These are phyloP conservation scores for Aphis gossypii DNA, from an alignment of 1,140 invertebrate genomes.

Conservation along the genomic window DNA sequence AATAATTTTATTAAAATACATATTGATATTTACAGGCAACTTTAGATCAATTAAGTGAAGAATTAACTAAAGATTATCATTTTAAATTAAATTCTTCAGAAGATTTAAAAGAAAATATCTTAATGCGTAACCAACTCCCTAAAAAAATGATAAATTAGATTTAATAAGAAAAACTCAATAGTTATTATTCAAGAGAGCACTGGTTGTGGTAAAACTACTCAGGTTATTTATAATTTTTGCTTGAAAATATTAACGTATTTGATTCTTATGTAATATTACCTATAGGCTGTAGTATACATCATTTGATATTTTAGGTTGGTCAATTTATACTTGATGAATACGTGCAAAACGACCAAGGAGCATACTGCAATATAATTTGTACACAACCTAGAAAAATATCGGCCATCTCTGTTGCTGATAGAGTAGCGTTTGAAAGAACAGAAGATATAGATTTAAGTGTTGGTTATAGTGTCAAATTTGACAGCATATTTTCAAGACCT, in stretches of 20 bases:
- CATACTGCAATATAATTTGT: slow-evolving; percentile 86
- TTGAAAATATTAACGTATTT: neutral
- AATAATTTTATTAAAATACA: neutral
- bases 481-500: slow-evolving; percentile 85
- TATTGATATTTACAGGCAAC: slow-evolving; percentile 66
- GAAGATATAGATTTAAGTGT: slow-evolving; percentile 83
- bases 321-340: slow-evolving; percentile 97
- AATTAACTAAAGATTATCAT: slow-evolving; percentile 73
- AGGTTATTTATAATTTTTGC: slow-evolving; percentile 65
- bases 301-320: slow-evolving; percentile 73
- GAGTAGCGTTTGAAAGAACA: slow-evolving; percentile 85
- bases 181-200: slow-evolving; percentile 80
- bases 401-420: slow-evolving; percentile 91
- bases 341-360: slow-evolving; percentile 82
- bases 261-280: neutral
- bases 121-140: slow-evolving; percentile 79
- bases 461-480: slow-evolving; percentile 93
- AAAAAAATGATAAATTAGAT: slow-evolving; percentile 78
- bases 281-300: neutral
- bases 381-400: slow-evolving; percentile 95
- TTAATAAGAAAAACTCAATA: slow-evolving; percentile 77
- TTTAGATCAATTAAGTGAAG: slow-evolving; percentile 82
- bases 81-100: slow-evolving; percentile 72
- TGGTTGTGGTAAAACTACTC: slow-evolving; percentile 90
- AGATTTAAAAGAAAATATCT: slow-evolving; percentile 71